Evolutionary conservation across 1,140 invertebrate species (phyloP).

Genomic region (Drosophila micromelanica): DNA sequence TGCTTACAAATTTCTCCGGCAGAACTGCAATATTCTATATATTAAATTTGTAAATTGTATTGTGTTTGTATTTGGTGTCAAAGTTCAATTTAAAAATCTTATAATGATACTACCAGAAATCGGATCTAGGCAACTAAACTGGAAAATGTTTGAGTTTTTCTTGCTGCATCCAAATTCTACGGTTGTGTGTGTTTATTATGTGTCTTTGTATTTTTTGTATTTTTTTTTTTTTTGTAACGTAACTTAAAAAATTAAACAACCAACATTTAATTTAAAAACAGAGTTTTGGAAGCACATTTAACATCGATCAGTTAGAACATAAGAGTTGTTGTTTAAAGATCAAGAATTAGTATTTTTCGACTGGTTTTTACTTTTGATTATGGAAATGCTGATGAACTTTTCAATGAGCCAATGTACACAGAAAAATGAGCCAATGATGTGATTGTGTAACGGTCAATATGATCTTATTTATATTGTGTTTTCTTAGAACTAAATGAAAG

Average conservation of each 20-base stretch:
- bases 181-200: constrained; percentile 27
- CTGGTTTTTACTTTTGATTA: constrained; percentile 52
- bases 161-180: background rate
- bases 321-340: constrained; percentile 44
- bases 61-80: constrained; percentile 20
- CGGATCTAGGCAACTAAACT: background rate
- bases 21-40: background rate
- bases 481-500: no score
- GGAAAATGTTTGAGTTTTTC: background rate
- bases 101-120: no score
- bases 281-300: constrained; percentile 73
- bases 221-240: constrained; percentile 20
- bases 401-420: constrained; percentile 60
- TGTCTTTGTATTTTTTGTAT: constrained; percentile 19
- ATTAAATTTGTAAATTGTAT: background rate
- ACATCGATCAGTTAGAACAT: constrained; percentile 72
- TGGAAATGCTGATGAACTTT: constrained; percentile 47
- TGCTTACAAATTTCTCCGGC: background rate
- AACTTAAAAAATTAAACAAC: constrained; percentile 51
- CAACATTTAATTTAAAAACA: constrained; percentile 67
- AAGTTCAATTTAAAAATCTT: background rate
- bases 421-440: constrained; percentile 38
- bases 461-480: constrained; percentile 12
- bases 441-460: constrained; percentile 24
- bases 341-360: constrained; percentile 35